phyloP scores from a whole-genome alignment of 1,140 invertebrate species.

The Meteorus sp. region DNA sequence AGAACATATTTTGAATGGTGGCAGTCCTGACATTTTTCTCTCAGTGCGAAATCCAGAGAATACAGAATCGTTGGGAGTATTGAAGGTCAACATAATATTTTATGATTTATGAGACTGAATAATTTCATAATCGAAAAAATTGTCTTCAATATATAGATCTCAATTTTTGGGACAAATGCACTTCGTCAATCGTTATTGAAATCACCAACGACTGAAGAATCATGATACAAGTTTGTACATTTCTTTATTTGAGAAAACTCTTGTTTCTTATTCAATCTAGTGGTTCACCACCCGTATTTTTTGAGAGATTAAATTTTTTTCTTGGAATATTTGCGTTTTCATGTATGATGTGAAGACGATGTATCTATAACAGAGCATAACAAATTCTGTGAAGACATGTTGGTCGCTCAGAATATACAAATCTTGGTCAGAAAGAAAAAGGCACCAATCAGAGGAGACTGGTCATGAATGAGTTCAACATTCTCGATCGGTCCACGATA shows the following conservation, averaged over 20 bases:
- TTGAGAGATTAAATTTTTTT: too few species aligned
- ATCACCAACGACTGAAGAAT: neutral
- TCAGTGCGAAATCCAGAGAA: conserved; percentile 4
- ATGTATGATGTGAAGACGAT: too few species aligned
- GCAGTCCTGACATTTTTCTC: conserved; percentile 15
- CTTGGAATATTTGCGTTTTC: too few species aligned
- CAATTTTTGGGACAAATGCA: conserved; percentile 30
- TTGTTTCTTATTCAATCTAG: too few species aligned
- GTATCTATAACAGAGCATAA: too few species aligned
- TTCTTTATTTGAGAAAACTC: neutral
- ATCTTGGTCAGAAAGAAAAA: neutral
- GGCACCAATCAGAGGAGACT: neutral
- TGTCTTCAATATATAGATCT: conserved; percentile 32
- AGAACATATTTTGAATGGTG: conserved; percentile 36
- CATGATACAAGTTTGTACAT: neutral
- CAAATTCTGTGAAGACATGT: too few species aligned
- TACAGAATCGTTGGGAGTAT: conserved; percentile 27
- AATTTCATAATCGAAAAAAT: conserved; percentile 5
- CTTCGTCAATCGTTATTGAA: conserved; percentile 29
- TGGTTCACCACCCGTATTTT: too few species aligned
- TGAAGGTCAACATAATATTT: conserved; percentile 7
- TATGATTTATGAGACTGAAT: conserved; percentile 3
- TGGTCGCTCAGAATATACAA: neutral
- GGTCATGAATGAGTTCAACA: neutral
- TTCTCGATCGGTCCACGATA: neutral